Conservation (phyloP, 2,888 invertebrate species). For the Pterobdella sp. region DNA sequence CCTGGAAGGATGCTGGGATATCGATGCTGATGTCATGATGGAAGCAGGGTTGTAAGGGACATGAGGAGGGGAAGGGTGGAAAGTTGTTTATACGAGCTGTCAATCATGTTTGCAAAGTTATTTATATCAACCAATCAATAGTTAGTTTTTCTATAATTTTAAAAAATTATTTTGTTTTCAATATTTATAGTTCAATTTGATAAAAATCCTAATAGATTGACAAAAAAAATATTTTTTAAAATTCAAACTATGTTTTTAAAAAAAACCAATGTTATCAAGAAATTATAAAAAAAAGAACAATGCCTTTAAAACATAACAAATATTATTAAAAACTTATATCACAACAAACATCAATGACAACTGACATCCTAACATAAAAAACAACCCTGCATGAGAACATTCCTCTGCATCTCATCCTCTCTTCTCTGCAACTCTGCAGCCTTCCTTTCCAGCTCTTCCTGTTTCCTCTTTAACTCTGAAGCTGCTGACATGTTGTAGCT, state of each 20-base stretch:
- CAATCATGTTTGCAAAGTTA: too few relatives aligned
- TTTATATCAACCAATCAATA: too few relatives aligned
- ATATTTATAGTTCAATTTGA: neutral
- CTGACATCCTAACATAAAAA: neutral
- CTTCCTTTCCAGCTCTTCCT: constrained; percentile 74
- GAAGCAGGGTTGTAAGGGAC: constrained; percentile 87
- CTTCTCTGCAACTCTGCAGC: constrained; percentile 77
- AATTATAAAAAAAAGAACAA: neutral
- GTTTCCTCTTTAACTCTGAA: constrained; percentile 50
- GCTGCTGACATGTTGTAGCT: constrained; percentile 45
- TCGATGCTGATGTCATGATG: constrained; percentile 98
- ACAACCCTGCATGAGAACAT: constrained; percentile 29
- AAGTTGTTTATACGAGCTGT: constrained; percentile 80
- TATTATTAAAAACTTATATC: neutral
- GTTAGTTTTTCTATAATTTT: neutral
- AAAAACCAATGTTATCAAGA: neutral
- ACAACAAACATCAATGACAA: neutral
- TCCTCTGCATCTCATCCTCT: constrained; percentile 63
- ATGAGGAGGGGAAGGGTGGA: constrained; percentile 84
- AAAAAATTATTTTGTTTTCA: neutral
- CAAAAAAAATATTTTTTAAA: constrained; percentile 5
- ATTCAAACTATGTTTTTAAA: neutral
- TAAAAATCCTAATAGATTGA: neutral
- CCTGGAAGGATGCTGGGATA: constrained; percentile 93
- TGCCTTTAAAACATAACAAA: too few relatives aligned